A percentile compares a stretch with the other conserved stretches of the same genome.
Conservation (phyloP, 2,888 invertebrate species). For the Noctua janthe region DNA sequence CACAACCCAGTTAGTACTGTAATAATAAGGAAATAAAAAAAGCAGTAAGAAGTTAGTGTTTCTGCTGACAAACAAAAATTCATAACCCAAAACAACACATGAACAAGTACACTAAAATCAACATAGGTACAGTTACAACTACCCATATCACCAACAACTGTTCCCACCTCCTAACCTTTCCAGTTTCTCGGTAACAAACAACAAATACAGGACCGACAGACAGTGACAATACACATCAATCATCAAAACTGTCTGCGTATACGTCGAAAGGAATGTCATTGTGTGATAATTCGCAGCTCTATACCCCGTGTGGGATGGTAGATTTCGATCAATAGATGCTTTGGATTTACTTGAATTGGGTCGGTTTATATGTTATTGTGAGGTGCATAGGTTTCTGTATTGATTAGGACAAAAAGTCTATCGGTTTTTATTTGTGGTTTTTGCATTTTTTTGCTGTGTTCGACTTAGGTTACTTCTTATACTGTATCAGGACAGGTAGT, state of each 20-base stretch:
- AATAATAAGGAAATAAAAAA: background rate
- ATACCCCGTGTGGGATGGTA: slow-evolving; percentile 67
- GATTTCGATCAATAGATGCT: slow-evolving; percentile 64
- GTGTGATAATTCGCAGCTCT: slow-evolving; percentile 73
- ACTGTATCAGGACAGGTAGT: background rate
- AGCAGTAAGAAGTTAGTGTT: background rate
- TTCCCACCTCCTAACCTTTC: slow-evolving; percentile 36
- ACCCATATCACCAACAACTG: background rate
- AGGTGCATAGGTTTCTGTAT: slow-evolving; percentile 16
- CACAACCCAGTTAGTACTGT: no score
- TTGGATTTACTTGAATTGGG: slow-evolving; percentile 36
- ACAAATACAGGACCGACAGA: slow-evolving; percentile 44
- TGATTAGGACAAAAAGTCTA: slow-evolving; percentile 3
- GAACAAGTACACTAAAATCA: background rate
- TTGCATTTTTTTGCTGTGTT: background rate
- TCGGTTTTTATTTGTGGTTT: background rate
- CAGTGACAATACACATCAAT: slow-evolving; percentile 60
- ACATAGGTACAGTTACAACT: background rate
- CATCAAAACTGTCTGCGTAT: slow-evolving; percentile 55
- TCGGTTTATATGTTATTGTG: slow-evolving; percentile 8
- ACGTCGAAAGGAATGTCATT: slow-evolving; percentile 74
- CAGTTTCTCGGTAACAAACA: slow-evolving; percentile 52
- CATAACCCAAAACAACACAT: background rate
- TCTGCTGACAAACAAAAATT: background rate
- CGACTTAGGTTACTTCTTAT: background rate